A percentile compares a stretch with the other conserved stretches of the same genome.
phyloP scores from a whole-genome alignment of 2,113 vertebrate genomes.

The Salvelinus fontinalis region DNA sequence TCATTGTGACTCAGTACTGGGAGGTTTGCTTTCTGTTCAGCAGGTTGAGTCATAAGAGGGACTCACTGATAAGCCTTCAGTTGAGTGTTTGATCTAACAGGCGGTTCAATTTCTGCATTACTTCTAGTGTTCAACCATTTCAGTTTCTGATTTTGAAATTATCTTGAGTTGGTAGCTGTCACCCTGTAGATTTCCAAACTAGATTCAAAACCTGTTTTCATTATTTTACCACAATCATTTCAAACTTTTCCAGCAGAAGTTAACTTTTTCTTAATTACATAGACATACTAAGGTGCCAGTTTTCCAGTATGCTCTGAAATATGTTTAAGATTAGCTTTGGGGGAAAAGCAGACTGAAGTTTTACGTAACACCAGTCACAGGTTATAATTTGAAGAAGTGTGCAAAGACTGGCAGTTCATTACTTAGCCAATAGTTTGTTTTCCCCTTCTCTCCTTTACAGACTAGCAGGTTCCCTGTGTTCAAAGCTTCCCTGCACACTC shows the following conservation, averaged over 20 bases:
- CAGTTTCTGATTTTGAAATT: too few relatives aligned
- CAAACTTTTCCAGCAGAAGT: not conserved
- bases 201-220: not conserved
- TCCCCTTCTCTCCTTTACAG: not conserved
- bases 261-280: not conserved
- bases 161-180: not conserved
- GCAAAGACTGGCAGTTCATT: constrained; percentile 8
- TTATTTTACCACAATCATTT: not conserved
- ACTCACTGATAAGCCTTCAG: constrained; percentile 26
- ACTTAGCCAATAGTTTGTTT: not conserved
- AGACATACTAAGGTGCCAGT: constrained; percentile 20
- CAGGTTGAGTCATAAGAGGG: not conserved
- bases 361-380: constrained; percentile 41
- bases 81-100: not conserved
- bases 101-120: not conserved
- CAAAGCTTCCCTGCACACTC: not conserved
- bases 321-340: constrained; percentile 40
- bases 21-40: not conserved
- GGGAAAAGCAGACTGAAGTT: not conserved
- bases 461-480: not conserved
- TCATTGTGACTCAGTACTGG: not conserved
- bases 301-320: constrained; percentile 50
- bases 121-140: too few relatives aligned
- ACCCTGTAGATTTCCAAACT: not conserved
- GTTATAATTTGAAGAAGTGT: constrained; percentile 44